Evolutionary conservation across 1,140 invertebrate species (phyloP).

Genomic region (Drosophila rhopaloa): DNA sequence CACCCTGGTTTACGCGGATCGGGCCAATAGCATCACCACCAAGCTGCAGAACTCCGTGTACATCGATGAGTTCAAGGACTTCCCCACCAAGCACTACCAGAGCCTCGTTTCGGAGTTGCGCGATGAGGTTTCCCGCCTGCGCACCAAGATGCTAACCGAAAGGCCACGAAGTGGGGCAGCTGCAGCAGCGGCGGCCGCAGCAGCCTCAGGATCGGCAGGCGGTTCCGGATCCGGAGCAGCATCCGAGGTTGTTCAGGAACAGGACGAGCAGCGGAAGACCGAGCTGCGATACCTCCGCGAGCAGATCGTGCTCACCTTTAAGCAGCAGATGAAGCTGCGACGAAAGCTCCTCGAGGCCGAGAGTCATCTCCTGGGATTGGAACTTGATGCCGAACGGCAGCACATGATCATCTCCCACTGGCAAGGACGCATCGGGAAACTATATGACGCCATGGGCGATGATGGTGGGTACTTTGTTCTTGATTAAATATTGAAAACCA

Average conservation of each 20-base stretch:
- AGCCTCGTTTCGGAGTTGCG: constrained; percentile 92
- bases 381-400: constrained; percentile 93
- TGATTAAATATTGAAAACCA: too few relatives aligned
- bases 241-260: constrained; percentile 34
- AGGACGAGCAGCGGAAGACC: constrained; percentile 85
- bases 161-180: constrained; percentile 85
- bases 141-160: constrained; percentile 91
- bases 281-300: constrained; percentile 91
- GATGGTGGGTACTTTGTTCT: constrained; percentile 56
- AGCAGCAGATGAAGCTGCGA: constrained; percentile 95
- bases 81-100: constrained; percentile 89
- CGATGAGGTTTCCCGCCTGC: constrained; percentile 93
- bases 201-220: constrained; percentile 59
- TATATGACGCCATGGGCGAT: constrained; percentile 86
- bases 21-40: constrained; percentile 95
- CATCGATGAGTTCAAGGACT: constrained; percentile 80
- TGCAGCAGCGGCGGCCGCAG: constrained; percentile 60
- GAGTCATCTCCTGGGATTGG: constrained; percentile 92
- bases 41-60: constrained; percentile 82
- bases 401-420: constrained; percentile 94
- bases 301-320: constrained; percentile 93
- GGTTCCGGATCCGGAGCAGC: constrained; percentile 7
- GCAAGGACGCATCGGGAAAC: constrained; percentile 91
- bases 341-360: constrained; percentile 94
- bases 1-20: constrained; percentile 96